These are phyloP conservation scores for Pheucticus melanocephalus DNA, from an alignment of 2,113 vertebrate genomes.

Conservation along the genomic window DNA sequence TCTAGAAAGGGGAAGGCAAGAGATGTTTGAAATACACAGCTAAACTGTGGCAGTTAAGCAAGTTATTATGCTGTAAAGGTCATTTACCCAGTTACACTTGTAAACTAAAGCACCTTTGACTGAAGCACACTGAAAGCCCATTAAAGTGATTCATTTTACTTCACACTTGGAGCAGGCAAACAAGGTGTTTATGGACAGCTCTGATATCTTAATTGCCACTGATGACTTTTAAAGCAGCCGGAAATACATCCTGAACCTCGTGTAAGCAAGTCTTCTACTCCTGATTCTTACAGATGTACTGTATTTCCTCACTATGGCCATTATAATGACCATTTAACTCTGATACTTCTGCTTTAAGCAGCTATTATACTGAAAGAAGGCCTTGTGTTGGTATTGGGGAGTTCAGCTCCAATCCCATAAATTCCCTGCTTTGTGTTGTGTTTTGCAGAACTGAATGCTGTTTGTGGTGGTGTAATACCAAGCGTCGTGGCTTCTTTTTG, in stretches of 20 bases:
- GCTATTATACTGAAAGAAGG: neutral
- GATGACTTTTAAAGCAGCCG: neutral
- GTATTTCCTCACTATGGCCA: neutral
- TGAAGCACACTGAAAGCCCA: neutral
- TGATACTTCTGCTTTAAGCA: neutral
- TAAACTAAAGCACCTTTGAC: neutral
- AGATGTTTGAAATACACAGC: neutral
- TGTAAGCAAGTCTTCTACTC: neutral
- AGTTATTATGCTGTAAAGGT: neutral
- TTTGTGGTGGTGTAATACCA: neutral
- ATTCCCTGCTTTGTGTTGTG: neutral
- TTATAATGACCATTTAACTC: neutral
- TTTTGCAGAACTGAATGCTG: neutral
- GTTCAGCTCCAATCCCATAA: neutral
- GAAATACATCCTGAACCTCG: neutral
- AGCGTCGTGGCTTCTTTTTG: neutral
- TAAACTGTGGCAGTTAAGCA: neutral
- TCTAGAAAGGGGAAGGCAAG: rapidly evolving
- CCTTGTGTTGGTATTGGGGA: neutral
- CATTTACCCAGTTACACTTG: neutral
- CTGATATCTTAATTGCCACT: neutral
- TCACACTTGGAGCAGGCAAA: neutral
- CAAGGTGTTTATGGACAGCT: neutral
- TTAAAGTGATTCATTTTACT: neutral
- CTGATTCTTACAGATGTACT: neutral